These are phyloP conservation scores for Silurus glanis DNA, from an alignment of 2,113 vertebrate species.

Conservation along the genomic window DNA sequence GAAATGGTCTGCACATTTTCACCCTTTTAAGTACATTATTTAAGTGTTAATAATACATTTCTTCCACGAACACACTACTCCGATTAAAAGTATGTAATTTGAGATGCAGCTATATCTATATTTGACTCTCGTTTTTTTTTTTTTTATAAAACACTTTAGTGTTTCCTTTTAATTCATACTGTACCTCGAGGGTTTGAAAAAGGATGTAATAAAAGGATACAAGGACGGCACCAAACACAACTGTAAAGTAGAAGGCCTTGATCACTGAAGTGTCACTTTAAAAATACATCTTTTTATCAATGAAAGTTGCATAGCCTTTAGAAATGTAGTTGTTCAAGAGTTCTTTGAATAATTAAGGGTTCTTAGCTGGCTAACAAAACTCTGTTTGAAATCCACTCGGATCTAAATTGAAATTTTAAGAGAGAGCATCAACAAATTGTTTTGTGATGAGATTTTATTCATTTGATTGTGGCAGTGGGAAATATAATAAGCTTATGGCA, in stretches of 20 bases:
- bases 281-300: not conserved
- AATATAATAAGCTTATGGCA: not conserved
- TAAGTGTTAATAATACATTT: not conserved
- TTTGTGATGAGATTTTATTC: not conserved
- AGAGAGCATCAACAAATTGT: too few relatives aligned
- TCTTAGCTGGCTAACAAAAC: not conserved
- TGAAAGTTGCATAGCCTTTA: not conserved
- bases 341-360: not conserved
- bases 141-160: not conserved
- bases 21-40: not conserved
- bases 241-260: not conserved
- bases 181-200: not conserved
- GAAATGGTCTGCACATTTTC: not conserved
- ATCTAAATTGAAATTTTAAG: not conserved
- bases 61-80: not conserved
- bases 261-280: not conserved
- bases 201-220: not conserved
- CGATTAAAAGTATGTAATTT: not conserved
- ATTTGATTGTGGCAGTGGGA: not conserved
- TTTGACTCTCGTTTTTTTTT: not conserved
- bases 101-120: not conserved
- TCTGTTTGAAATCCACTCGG: not conserved
- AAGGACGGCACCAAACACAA: not conserved
- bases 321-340: not conserved
- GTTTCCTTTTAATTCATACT: not conserved